A percentile compares a stretch with the other conserved stretches of the same genome.
These are phyloP conservation scores for Coracopsis vasa DNA, from an alignment of 2,113 vertebrate species.

Conservation along the genomic window DNA sequence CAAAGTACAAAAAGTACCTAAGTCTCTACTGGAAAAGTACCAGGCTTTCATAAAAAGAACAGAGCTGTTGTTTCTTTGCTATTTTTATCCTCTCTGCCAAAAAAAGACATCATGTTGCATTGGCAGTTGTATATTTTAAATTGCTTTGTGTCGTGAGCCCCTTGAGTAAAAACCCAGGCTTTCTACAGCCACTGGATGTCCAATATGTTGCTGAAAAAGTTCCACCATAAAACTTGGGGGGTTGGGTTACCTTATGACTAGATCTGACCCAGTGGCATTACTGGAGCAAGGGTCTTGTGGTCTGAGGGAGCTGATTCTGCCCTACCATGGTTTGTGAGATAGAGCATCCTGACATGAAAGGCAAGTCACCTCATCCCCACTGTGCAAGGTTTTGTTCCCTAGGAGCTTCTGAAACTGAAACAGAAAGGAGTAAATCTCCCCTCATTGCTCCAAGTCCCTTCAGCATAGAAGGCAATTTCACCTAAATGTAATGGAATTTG, in stretches of 20 bases:
- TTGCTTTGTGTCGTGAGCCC: neutral
- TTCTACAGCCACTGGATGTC: neutral
- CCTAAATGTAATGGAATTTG: neutral
- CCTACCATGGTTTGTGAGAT: neutral
- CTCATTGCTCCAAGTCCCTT: neutral
- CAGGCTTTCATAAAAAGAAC: slow-evolving; percentile 74
- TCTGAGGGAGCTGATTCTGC: neutral
- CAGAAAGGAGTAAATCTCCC: neutral
- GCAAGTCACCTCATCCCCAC: neutral
- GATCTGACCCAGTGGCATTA: neutral
- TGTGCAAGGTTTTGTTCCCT: neutral
- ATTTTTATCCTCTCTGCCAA: slow-evolving; percentile 73
- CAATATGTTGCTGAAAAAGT: neutral
- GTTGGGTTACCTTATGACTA: neutral
- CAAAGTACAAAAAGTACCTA: slow-evolving; percentile 78
- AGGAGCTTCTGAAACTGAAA: neutral
- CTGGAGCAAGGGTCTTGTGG: neutral
- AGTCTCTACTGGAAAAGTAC: slow-evolving; percentile 75
- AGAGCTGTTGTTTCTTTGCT: slow-evolving; percentile 74
- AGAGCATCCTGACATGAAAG: neutral
- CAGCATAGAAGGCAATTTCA: neutral
- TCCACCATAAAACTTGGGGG: neutral
- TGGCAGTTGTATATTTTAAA: slow-evolving; percentile 48
- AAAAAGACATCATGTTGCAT: slow-evolving; percentile 65
- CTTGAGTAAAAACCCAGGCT: neutral